Evolutionary conservation across 2,888 invertebrate species (phyloP), one percentile per base, ranked within the genome.

Genomic region (Volucella bombylans): DNA sequence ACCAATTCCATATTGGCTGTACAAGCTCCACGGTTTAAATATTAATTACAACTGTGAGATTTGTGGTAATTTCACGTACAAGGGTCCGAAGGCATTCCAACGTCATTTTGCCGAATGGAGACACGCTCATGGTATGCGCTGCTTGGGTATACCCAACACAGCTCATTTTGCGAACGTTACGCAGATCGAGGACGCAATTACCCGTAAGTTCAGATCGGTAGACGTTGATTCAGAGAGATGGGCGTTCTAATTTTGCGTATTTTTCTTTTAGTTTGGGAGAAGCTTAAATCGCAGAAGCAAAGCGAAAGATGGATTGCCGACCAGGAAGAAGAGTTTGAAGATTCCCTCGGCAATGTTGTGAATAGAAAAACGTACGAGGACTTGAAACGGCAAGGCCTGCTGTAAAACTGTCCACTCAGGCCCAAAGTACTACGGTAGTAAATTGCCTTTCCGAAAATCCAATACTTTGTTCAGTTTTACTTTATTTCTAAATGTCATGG

Each of bases 161-260:
- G 99, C 99, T 0, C 99, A 99, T 93, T 99, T 99, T 93, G 99
- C 99, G 0, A 99, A 99, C 91, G 99, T 99, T 47, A 99, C 99
- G 0, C 97, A 98, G 90, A 99, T 99, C 88, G 99, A 99, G 91
- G 99, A 99, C 91, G 99, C 99, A 0, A 94, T 99, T 62, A 97
- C 98, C 49, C 92, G 96, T 96, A 93, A 94, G 95, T 72, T 52
- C 49, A 15, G 4, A 8, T 1, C 14, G 8, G 15, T 1, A 39
- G 2, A 11, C n/a, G 12, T 11, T n/a, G 12, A 11, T 4, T 10
- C 23, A 14, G 8, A 52, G 9, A 18, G 8, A 52, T 12, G 1
- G 0, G 8, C 8, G 38, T 45, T 47, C 38, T 15, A 10, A 38
- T 18, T 55, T 8, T 18, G 38, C 14, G 45, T 47, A n/a, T 31